Base-by-base conservation (phyloP, 2,797 vertebrate species). In the Triplophysa bombifrons region DNA sequence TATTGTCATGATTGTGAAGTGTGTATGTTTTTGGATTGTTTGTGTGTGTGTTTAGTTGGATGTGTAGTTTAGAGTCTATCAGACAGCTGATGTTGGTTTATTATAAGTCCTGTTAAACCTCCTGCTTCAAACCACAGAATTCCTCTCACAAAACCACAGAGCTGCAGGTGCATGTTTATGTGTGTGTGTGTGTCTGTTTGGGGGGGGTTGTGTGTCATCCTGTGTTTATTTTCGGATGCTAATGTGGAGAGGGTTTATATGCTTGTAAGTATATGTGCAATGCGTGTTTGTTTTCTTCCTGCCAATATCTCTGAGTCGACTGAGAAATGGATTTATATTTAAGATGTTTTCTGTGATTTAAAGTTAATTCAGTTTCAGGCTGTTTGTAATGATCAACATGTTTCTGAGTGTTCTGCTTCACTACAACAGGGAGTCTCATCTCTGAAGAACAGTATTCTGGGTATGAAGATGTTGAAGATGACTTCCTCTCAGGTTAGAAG, bases 391-490 rank as follows among this genome's bases (percentile, higher is more conserved):
- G 30, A 55, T 66, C 2, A 41, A 19, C 0, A 9, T 67, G 51
- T 58, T 76, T 76, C 34, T 44, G 61, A 13, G 11, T 46, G 11
- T 30, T 68, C 17, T 67, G 51, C 20, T 51, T 8, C 53, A 4
- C 38, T 68, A 58, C 41, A 73, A 51, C 41, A 74, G 78, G 3
- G 3, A 67, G 63, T 67, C 53, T 80, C 11, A 13, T 68, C 64
- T 80, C 75, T 63, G 75, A 67, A 71, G 68, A 82, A 82, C 61
- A 76, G 80, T n/a, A 82, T 70, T 80, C 79, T 80, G 79, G 79
- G 30, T 80, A 80, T 69, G 72, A 75, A 60, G 16, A 75, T 80
- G 72, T 50, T n/a, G 53, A 38, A 38, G 34, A 80, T 44, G 63
- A 80, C 20, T 16, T 27, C 1, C 34, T 66, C 48, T 64, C 68